Evolutionary conservation across 1,140 invertebrate genomes (phyloP).

Genomic region (Bombyx mandarina): DNA sequence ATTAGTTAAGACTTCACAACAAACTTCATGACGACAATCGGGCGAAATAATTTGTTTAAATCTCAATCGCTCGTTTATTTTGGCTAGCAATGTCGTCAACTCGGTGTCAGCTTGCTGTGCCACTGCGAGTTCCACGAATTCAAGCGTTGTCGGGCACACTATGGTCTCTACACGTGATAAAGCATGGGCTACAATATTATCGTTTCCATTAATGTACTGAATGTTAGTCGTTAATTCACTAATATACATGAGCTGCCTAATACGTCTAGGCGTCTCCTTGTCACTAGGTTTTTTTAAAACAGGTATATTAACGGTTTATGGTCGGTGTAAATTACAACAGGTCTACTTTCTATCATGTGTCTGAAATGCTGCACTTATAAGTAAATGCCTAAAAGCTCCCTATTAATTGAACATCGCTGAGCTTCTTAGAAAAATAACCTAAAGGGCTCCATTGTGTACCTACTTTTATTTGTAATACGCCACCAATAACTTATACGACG

Average conservation of each 20-base stretch:
- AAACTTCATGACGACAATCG: not conserved
- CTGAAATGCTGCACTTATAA: conserved; percentile 1
- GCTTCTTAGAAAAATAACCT: conserved; percentile 10
- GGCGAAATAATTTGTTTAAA: not conserved
- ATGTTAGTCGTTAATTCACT: conserved; percentile 6
- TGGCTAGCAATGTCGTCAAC: not conserved
- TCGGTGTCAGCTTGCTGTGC: not conserved
- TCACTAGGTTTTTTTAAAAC: conserved; percentile 1
- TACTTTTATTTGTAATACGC: conserved; percentile 5
- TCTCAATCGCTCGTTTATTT: not conserved
- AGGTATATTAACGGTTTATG: conserved; percentile 8
- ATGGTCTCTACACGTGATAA: conserved; percentile 10
- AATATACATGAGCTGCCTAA: conserved; percentile 6
- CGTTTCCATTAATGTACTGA: not conserved
- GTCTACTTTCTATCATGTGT: conserved; percentile 3
- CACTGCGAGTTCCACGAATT: conserved; percentile 1
- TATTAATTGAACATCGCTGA: conserved; percentile 1
- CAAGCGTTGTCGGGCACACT: not conserved
- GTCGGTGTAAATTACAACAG: conserved; percentile 6
- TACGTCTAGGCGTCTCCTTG: conserved; percentile 2
- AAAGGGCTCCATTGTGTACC: conserved; percentile 5
- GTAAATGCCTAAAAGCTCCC: conserved; percentile 7
- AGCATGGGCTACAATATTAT: conserved; percentile 5
- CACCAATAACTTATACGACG: conserved; percentile 5
- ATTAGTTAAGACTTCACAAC: conserved; percentile 3